Evolutionary conservation across 2,888 invertebrate genomes (phyloP).

Genomic region (Abrostola triplasia): DNA sequence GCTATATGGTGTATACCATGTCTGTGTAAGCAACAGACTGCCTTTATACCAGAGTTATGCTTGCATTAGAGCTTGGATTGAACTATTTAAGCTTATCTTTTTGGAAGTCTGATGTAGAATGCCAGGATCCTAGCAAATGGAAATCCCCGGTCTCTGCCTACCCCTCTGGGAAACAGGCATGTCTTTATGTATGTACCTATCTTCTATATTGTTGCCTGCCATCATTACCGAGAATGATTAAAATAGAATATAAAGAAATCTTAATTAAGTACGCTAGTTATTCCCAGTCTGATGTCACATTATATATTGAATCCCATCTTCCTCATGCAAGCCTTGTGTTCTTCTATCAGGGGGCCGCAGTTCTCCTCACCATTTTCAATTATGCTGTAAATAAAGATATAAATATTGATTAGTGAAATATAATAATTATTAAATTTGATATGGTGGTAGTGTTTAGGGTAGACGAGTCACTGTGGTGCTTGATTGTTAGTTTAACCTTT

Average conservation of each 20-base stretch:
- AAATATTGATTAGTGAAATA: not conserved
- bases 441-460: no score
- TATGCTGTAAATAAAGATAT: constrained; percentile 90
- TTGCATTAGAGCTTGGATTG: no score
- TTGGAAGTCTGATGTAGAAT: no score
- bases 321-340: constrained; percentile 98
- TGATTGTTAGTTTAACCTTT: not conserved
- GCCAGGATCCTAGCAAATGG: no score
- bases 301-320: constrained; percentile 98
- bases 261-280: constrained; percentile 8
- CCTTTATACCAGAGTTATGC: no score
- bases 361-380: constrained; percentile 97
- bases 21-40: no score
- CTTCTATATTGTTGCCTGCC: not conserved
- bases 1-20: no score
- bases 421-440: no score
- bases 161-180: no score
- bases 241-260: constrained; percentile 24
- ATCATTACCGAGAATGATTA: constrained; percentile 10
- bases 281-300: constrained; percentile 58
- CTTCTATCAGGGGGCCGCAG: constrained; percentile 96
- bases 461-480: not conserved
- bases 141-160: no score
- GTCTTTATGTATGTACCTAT: no score
- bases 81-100: no score